Conservation (phyloP, 1,140 invertebrate species). For the Lepidurus apus region DNA sequence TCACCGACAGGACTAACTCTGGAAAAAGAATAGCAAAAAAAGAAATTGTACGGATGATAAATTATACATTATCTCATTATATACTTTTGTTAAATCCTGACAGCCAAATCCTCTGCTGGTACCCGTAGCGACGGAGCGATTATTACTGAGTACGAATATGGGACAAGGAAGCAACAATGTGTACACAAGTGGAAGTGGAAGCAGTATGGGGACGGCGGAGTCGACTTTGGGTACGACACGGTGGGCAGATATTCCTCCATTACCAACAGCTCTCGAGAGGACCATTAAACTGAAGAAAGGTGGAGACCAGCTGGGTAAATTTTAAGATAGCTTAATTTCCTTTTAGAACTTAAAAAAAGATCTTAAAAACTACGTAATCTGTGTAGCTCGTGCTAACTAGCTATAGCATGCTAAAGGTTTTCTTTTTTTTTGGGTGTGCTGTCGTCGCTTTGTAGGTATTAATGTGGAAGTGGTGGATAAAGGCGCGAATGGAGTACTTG, state of each 20-base stretch:
- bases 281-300: conserved; percentile 56
- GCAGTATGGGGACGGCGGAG: conserved; percentile 30
- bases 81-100: neutral
- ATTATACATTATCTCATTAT: neutral
- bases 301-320: conserved; percentile 53
- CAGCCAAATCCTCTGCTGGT: conserved; percentile 39
- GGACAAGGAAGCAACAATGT: neutral
- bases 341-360: neutral
- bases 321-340: conserved; percentile 23
- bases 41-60: conserved; percentile 18
- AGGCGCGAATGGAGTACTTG: conserved; percentile 59
- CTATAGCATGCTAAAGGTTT: neutral
- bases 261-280: conserved; percentile 55
- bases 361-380: conserved; percentile 8
- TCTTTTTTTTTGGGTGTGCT: neutral
- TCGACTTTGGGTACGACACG: conserved; percentile 27
- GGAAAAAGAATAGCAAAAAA: too few species aligned
- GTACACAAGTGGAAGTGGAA: conserved; percentile 24
- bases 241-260: conserved; percentile 44
- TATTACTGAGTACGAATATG: conserved; percentile 36
- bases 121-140: conserved; percentile 43
- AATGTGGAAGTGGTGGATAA: conserved; percentile 54
- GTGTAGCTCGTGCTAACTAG: too few species aligned
- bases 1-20: neutral
- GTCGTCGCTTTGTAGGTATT: conserved; percentile 47